Conservation (phyloP, 2,113 vertebrate species). For the Camelus dromedarius region DNA sequence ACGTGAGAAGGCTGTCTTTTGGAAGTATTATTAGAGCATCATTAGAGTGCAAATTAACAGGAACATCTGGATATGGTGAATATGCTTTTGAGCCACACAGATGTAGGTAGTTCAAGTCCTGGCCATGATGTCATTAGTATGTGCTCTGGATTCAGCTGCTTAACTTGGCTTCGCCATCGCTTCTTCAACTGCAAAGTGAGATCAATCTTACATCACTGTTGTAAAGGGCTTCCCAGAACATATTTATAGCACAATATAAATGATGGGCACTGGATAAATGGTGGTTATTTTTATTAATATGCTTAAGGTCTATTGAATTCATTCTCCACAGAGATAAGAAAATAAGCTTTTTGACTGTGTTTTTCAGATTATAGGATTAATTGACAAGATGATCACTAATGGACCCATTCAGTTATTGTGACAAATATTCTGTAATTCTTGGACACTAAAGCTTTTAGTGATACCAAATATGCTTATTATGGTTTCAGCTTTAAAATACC, state of each 20-base stretch:
- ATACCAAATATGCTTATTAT: background rate
- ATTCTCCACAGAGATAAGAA: background rate
- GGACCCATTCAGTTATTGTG: background rate
- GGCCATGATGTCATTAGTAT: too few species aligned
- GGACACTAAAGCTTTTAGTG: background rate
- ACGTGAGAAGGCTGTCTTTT: background rate
- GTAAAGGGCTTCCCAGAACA: background rate
- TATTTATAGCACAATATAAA: background rate
- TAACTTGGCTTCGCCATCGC: background rate
- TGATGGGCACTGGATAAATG: background rate
- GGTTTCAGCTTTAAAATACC: background rate
- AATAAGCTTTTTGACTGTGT: background rate
- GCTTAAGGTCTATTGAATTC: background rate
- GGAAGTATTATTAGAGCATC: background rate
- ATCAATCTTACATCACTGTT: fast-evolving
- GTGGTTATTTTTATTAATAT: slow-evolving; percentile 17
- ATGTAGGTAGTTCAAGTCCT: background rate
- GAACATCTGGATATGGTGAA: background rate
- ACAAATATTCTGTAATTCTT: background rate
- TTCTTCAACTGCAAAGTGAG: background rate
- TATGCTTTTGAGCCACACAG: background rate
- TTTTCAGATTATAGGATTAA: background rate
- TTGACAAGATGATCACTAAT: background rate
- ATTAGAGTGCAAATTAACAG: background rate
- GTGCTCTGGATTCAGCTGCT: background rate